phyloP scores from a whole-genome alignment of 2,888 invertebrate species.

The Cybosia mesomella region DNA sequence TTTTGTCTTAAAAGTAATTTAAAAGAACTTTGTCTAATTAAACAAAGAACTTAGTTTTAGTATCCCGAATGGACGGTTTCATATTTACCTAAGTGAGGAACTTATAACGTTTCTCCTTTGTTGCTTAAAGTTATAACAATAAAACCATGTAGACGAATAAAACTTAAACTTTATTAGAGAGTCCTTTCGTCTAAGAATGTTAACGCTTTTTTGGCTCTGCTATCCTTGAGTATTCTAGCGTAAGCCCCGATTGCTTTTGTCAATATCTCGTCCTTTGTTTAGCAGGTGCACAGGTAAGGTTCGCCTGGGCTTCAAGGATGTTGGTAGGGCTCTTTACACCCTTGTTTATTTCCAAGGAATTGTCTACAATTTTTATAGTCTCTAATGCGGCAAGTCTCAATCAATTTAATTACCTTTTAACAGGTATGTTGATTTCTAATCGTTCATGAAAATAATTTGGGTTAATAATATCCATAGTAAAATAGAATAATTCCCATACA shows the following conservation, averaged over 20 bases:
- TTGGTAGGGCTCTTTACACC: too few species aligned
- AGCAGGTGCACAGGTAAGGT: too few species aligned
- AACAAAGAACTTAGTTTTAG: slow-evolving; percentile 2
- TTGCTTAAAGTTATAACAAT: slow-evolving; percentile 1
- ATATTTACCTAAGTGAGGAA: background rate
- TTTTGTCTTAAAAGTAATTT: background rate
- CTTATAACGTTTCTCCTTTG: background rate
- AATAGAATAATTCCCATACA: background rate
- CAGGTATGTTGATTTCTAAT: background rate
- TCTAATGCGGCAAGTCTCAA: background rate
- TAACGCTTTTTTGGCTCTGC: too few species aligned
- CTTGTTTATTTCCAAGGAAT: background rate
- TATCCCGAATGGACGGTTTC: background rate
- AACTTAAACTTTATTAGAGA: background rate
- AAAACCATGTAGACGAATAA: slow-evolving; percentile 4
- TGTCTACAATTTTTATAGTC: background rate
- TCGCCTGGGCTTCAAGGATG: too few species aligned
- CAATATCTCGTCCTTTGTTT: too few species aligned
- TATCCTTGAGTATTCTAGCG: too few species aligned
- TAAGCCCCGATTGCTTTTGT: too few species aligned
- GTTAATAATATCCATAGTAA: background rate
- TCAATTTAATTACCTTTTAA: background rate
- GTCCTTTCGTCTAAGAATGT: too few species aligned
- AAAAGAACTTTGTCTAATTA: slow-evolving; percentile 1
- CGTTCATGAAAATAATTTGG: background rate